Conservation (phyloP, 2,797 vertebrate genomes). For the Sphenodon punctatus region DNA sequence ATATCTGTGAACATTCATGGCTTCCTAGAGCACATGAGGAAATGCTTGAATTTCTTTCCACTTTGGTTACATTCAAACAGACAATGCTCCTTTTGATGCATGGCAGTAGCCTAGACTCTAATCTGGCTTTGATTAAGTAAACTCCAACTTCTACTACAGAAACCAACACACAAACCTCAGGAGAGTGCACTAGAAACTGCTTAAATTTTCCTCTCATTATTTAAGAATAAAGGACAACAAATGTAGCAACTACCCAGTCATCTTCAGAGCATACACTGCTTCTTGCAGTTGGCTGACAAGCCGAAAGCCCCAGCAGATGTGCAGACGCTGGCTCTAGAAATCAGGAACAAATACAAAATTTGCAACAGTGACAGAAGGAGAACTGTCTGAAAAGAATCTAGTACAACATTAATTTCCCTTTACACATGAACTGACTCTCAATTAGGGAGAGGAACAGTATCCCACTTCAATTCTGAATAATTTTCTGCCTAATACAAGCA, state of each 20-base stretch:
- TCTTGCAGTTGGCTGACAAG: background rate
- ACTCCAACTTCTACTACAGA: background rate
- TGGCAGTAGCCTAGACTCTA: background rate
- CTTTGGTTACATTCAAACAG: background rate
- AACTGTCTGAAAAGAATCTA: background rate
- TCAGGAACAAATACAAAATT: background rate
- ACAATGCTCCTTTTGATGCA: background rate
- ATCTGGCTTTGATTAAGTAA: background rate
- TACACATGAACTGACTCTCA: background rate
- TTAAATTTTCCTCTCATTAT: background rate
- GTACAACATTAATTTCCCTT: background rate
- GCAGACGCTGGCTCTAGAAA: background rate
- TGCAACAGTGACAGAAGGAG: background rate
- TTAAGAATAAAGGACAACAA: background rate
- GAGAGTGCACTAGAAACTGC: background rate
- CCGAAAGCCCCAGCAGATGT: rapidly evolving
- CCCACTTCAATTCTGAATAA: background rate
- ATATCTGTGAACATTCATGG: rapidly evolving
- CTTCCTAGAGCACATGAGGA: background rate
- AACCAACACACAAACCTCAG: background rate
- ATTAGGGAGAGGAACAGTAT: conserved; percentile 13
- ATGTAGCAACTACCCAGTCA: background rate
- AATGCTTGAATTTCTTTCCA: background rate
- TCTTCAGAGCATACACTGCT: background rate
- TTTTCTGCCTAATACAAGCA: rapidly evolving